Evolutionary conservation across 1,140 invertebrate genomes (phyloP), one percentile per base, ranked within the genome.

Genomic region (Conus ventricosus): DNA sequence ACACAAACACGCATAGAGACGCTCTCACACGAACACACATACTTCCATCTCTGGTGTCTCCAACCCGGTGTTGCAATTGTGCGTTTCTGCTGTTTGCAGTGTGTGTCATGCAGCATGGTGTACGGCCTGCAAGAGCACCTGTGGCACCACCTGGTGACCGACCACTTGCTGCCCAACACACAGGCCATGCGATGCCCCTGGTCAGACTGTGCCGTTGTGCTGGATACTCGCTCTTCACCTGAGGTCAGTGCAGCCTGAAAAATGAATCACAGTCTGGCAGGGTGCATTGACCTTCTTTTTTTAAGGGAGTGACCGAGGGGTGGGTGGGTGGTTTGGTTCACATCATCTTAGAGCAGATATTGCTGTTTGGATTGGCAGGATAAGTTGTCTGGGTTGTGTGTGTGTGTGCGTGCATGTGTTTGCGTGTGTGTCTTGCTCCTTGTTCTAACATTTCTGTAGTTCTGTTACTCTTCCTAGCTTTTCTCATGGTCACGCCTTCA

Each of bases 61-160:
- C 39, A 1, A 39, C 39, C 39, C 39, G 39, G 39, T 3, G 39
- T 39, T 39, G 0, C 39, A 39, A 39, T 39, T 39, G 0, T 39
- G 39, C 39, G 39, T 39, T 39, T 39, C 17, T 85, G n/a, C 71
- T 82, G 39, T 88, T 85, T 88, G 23, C 88, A 92, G 91, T 90
- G 88, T 88, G 67, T 76, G 25, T 87, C 82, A 20, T 92, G 91
- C 86, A n/a, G 71, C 23, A 25, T 87, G 87, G 71, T 90, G 15
- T 92, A 90, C 90, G 91, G 91, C 39, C 53, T 91, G 57, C 88
- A 86, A 84, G 80, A 87, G 17, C 91, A 92, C 76, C 87, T 92
- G 39, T 60, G 87, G n/a, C 87, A 91, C 84, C 91, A 92, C 87
- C 55, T 91, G 55, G 67, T 91, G 23, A 81, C 89, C 20, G 90